These are phyloP conservation scores for Fregata magnificens DNA, from an alignment of 2,113 vertebrate species.

Conservation along the genomic window DNA sequence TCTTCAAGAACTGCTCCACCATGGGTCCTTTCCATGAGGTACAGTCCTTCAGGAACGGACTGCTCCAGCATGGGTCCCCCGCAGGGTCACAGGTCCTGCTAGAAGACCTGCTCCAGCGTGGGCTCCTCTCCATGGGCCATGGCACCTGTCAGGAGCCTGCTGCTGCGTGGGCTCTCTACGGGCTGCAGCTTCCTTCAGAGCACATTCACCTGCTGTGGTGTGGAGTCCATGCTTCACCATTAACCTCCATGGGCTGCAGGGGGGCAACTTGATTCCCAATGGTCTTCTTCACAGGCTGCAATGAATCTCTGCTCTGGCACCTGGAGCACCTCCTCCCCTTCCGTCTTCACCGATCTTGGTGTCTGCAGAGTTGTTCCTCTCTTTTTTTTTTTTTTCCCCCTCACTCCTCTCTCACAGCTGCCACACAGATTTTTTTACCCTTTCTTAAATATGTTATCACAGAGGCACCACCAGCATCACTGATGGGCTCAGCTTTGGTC, in stretches of 20 bases:
- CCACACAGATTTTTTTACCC: neutral
- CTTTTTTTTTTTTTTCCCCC: no score
- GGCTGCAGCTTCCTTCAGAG: neutral
- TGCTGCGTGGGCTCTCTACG: neutral
- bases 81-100: neutral
- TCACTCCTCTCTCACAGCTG: neutral
- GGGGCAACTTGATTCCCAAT: neutral
- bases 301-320: neutral
- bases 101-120: neutral
- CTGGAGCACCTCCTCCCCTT: neutral
- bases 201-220: rapidly evolving
- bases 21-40: rapidly evolving
- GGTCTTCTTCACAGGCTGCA: neutral
- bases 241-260: neutral
- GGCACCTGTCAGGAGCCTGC: neutral
- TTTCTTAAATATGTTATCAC: neutral
- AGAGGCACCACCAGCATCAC: neutral
- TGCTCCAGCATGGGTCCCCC: neutral
- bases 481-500: neutral
- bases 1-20: neutral
- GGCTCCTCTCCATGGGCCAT: neutral
- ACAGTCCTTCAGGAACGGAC: neutral
- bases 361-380: neutral
- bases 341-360: neutral
- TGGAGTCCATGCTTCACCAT: no score